Evolutionary conservation across 2,797 vertebrate genomes (phyloP).

Genomic region (Hipposideros larvatus): DNA sequence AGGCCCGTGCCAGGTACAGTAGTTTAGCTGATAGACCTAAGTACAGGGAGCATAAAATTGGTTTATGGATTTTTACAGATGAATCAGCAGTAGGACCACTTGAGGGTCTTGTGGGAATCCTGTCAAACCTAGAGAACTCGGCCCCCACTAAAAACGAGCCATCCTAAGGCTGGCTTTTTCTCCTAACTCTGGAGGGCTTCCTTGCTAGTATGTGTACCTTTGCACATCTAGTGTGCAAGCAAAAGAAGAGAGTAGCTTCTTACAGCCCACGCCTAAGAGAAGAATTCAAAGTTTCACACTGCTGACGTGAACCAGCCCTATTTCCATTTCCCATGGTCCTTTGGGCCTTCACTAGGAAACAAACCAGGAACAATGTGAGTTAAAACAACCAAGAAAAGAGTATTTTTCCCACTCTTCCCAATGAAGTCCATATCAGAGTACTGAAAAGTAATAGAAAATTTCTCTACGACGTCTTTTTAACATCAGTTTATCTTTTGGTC

Average conservation of each 20-base stretch:
- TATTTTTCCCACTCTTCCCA: neutral
- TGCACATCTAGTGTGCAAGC: neutral
- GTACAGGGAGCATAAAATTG: neutral
- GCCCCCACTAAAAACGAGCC: neutral
- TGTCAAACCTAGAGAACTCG: neutral
- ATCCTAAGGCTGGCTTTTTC: neutral
- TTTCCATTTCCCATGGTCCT: neutral
- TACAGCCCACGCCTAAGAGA: neutral
- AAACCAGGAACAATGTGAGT: neutral
- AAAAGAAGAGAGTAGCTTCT: neutral
- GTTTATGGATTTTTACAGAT: neutral
- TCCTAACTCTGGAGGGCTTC: neutral
- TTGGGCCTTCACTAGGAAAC: neutral
- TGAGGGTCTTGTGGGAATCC: neutral
- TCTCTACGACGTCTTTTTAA: slow-evolving; percentile 30
- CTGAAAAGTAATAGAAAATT: neutral
- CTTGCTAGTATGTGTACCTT: neutral
- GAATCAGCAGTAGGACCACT: neutral
- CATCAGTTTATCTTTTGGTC: neutral
- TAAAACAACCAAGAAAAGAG: neutral
- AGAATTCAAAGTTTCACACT: neutral
- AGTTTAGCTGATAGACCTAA: neutral
- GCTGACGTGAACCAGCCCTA: neutral
- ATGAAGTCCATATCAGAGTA: neutral
- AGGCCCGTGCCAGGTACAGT: slow-evolving; percentile 96